Conservation (phyloP, 2,113 vertebrate species). For the Entomyzon cyanotis region DNA sequence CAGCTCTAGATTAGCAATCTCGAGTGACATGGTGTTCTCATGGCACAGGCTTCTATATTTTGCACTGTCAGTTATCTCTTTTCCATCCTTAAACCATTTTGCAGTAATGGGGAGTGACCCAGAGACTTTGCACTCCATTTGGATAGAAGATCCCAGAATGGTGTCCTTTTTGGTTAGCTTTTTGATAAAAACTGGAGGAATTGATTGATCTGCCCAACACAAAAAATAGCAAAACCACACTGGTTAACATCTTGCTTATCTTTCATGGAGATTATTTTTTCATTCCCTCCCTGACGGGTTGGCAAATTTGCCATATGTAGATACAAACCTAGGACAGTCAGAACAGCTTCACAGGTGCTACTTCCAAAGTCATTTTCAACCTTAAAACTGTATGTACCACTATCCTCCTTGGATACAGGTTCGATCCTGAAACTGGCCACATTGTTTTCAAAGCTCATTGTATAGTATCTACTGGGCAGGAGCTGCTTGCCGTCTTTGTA, state of each 20-base stretch:
- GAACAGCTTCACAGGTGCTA: conserved; percentile 86
- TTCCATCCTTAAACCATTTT: conserved; percentile 93
- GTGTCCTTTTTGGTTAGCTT: conserved; percentile 89
- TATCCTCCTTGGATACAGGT: conserved; percentile 86
- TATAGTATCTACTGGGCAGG: conserved; percentile 90
- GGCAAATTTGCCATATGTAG: not conserved
- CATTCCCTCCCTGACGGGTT: not conserved
- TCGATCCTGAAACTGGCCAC: conserved; percentile 91
- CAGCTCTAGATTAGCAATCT: conserved; percentile 87
- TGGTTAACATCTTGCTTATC: conserved; percentile 28
- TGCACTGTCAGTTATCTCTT: conserved; percentile 85
- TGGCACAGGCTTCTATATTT: conserved; percentile 90
- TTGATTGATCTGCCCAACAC: conserved; percentile 88
- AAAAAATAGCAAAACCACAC: conserved; percentile 41
- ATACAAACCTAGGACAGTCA: conserved; percentile 92
- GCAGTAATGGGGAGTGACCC: conserved; percentile 93
- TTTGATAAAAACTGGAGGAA: conserved; percentile 92
- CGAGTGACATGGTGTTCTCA: conserved; percentile 85
- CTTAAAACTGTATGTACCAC: conserved; percentile 90
- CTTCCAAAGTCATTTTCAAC: conserved; percentile 93
- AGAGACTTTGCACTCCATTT: conserved; percentile 91
- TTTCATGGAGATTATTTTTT: not conserved
- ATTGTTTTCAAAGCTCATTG: conserved; percentile 90
- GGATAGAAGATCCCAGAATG: conserved; percentile 86
- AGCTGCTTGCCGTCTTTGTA: conserved; percentile 90